Percentiles rank a stretch among this genome's conserved stretches.
phyloP scores from a whole-genome alignment of 2,797 vertebrate species.

The Tamandua tetradactyla region DNA sequence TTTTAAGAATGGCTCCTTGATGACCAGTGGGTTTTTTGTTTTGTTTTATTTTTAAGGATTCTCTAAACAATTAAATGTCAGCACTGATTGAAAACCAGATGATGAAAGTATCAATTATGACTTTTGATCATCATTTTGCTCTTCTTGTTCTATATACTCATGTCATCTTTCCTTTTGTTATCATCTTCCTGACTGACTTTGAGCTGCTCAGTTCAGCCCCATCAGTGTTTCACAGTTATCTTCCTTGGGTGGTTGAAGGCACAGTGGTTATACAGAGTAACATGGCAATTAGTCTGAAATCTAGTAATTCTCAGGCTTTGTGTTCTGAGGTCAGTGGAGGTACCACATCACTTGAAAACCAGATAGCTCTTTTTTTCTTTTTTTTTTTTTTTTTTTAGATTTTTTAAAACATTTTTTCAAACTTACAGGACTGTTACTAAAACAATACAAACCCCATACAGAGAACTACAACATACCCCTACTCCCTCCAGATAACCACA shows the following conservation, averaged over 20 bases:
- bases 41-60: neutral
- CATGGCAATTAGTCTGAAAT: constrained; percentile 25
- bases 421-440: too few species aligned
- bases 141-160: neutral
- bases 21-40: neutral
- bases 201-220: neutral
- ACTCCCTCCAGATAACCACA: too few species aligned
- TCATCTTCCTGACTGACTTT: neutral
- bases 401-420: too few species aligned
- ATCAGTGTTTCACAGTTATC: neutral
- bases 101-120: neutral
- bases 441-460: too few species aligned
- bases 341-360: neutral
- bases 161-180: neutral
- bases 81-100: neutral
- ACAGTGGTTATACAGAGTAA: neutral
- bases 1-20: constrained; percentile 40
- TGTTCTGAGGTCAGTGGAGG: neutral
- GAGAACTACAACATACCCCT: too few species aligned
- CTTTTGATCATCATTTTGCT: neutral
- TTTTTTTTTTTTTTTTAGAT: too few species aligned
- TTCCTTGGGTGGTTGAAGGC: neutral
- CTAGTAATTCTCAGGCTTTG: neutral
- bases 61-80: neutral
- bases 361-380: too few species aligned